Conservation (phyloP, 2,888 invertebrate species). For the Drosophila birchii region DNA sequence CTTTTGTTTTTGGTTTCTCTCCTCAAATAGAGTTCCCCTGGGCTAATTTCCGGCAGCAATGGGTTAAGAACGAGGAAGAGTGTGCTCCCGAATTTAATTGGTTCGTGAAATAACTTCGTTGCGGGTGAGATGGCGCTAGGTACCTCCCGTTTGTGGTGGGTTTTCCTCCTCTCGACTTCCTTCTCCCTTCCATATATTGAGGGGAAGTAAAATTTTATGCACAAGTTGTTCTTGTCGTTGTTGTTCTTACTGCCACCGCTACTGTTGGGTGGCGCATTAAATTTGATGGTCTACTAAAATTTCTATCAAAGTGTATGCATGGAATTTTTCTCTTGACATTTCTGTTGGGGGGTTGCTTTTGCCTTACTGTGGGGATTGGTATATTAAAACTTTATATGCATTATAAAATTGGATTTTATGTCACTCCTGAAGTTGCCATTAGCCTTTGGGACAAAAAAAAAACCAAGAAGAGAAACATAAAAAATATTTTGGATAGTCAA, state of each 20-base stretch:
- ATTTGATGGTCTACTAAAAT: constrained; percentile 75
- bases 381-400: constrained; percentile 77
- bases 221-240: constrained; percentile 55
- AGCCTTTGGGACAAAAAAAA: constrained; percentile 38
- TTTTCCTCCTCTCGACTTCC: background rate
- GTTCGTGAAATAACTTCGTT: constrained; percentile 8
- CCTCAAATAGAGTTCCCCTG: constrained; percentile 2
- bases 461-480: constrained; percentile 31
- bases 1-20: constrained; percentile 29
- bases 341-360: constrained; percentile 16
- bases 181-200: background rate
- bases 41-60: constrained; percentile 58
- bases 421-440: constrained; percentile 68
- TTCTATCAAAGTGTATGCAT: constrained; percentile 70
- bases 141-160: constrained; percentile 9
- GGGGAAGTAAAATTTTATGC: constrained; percentile 67
- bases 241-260: constrained; percentile 16
- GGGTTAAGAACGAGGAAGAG: constrained; percentile 3
- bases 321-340: constrained; percentile 46
- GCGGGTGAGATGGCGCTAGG: background rate
- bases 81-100: constrained; percentile 55
- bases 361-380: constrained; percentile 14
- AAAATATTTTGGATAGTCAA: constrained; percentile 74
- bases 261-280: constrained; percentile 66
- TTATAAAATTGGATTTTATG: constrained; percentile 79